Evolutionary conservation across 2,113 vertebrate genomes (phyloP).

Genomic region (Cichladusa arquata): DNA sequence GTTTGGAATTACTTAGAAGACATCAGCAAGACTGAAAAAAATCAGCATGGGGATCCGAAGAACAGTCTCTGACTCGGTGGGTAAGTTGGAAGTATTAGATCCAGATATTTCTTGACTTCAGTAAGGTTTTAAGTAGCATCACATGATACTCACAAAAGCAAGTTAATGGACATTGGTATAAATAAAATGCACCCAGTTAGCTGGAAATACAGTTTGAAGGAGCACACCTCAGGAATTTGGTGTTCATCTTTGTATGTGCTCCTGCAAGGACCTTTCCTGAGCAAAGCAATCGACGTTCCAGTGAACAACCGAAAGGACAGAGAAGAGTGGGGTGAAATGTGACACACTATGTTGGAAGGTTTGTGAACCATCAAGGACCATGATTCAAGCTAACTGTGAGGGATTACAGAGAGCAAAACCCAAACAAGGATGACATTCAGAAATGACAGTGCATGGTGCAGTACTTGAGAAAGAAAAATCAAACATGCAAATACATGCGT

Average conservation of each 20-base stretch:
- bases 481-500: background rate
- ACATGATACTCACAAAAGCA: background rate
- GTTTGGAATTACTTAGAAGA: background rate
- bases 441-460: background rate
- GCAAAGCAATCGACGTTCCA: background rate
- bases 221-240: background rate
- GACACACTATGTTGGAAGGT: background rate
- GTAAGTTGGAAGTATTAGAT: background rate
- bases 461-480: background rate
- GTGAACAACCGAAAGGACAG: background rate
- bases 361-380: background rate
- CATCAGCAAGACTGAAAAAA: background rate
- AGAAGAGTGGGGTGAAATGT: background rate
- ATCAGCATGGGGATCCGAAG: background rate
- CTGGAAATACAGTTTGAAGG: background rate
- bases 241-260: background rate
- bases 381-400: background rate
- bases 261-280: background rate
- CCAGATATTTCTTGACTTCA: background rate
- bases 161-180: background rate
- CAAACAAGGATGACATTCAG: background rate
- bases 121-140: background rate
- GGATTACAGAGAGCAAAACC: background rate
- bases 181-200: background rate
- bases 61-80: background rate